A percentile compares a stretch with the other conserved stretches of the same genome.
Conservation (phyloP, 1,140 invertebrate genomes). For the Tenebrio molitor region DNA sequence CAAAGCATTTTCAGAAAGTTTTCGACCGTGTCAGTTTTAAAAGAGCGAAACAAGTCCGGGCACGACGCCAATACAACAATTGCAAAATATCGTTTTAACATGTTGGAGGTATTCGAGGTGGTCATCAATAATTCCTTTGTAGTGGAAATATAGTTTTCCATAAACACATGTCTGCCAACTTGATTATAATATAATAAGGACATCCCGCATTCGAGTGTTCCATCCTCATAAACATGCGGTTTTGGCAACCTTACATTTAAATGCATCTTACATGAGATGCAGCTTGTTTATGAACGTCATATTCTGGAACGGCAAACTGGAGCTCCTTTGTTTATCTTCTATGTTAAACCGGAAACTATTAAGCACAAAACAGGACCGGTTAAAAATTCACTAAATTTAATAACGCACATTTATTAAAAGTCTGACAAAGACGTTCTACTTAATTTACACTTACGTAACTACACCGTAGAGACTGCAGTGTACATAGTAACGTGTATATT, state of each 20-base stretch:
- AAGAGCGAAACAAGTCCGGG: conserved; percentile 4
- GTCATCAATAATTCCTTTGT: conserved; percentile 4
- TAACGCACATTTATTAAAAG: too few species aligned
- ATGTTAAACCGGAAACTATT: conserved; percentile 19
- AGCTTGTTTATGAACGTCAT: conserved; percentile 32
- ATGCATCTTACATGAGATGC: conserved; percentile 37
- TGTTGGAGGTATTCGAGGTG: not conserved
- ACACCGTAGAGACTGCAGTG: too few species aligned
- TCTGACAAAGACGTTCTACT: too few species aligned
- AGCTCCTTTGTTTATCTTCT: conserved; percentile 20
- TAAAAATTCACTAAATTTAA: not conserved
- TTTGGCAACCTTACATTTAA: conserved; percentile 36
- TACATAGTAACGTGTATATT: too few species aligned
- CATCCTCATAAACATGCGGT: conserved; percentile 35
- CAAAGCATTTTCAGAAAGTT: conserved; percentile 11
- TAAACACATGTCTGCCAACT: conserved; percentile 15
- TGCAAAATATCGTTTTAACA: not conserved
- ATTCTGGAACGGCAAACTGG: conserved; percentile 23
- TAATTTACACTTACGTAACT: too few species aligned
- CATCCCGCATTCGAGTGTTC: conserved; percentile 1
- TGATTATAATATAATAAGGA: conserved; percentile 33
- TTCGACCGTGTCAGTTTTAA: conserved; percentile 16
- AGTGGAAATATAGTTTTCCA: conserved; percentile 2
- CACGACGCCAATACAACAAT: conserved; percentile 3
- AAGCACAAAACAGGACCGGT: not conserved